Base-by-base conservation (phyloP, 2,888 invertebrate species). In the Brachyopa scutellaris region DNA sequence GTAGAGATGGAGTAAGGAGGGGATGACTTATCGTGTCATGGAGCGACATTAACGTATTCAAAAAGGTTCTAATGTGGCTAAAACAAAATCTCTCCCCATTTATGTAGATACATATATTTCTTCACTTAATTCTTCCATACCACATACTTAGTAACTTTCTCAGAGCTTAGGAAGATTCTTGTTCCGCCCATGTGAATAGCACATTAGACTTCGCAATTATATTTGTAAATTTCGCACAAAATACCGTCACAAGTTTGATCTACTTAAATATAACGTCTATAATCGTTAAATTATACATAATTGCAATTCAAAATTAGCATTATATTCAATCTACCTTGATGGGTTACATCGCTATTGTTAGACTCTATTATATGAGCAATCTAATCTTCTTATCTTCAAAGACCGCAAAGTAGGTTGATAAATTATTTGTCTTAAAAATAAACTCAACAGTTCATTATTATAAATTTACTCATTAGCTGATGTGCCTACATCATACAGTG, bases 121-220 rank as follows among this genome's bases (percentile, higher is more conserved):
- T 61, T 47, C 19, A 13, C 47, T 42, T 31, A 61, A 31, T 31
- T 13, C 26, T 29, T 21, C 36, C 11, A 45, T 5, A 21, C 6
- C n/a, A 38, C n/a, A 29, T 29, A n/a, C n/a, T n/a, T 13, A 4
- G 2, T 17, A 8, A 11, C 7, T 4, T 53, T 33, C 33, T 19
- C n/a, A 17, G 33, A 33, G 33, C 6, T 21, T 7, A 13, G 13
- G 15, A 26, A 29, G 21, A n/a, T 11, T 3, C 7, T 15, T 33
- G 61, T 61, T 61, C 45, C 45, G 61, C 45, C 33, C 33, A 47
- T 61, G 61, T 45, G 61, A 61, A 61, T 31, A 13, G 9, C 33
- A 21, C 21, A 33, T 45, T 31, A 61, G 11, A 33, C 33, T 9
- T 21, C 19, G 13, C 17, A 17, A 7, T 19, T n/a, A 11, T 9